These are phyloP conservation scores for Spea bombifrons DNA, from an alignment of 2,113 vertebrate species.

Conservation along the genomic window DNA sequence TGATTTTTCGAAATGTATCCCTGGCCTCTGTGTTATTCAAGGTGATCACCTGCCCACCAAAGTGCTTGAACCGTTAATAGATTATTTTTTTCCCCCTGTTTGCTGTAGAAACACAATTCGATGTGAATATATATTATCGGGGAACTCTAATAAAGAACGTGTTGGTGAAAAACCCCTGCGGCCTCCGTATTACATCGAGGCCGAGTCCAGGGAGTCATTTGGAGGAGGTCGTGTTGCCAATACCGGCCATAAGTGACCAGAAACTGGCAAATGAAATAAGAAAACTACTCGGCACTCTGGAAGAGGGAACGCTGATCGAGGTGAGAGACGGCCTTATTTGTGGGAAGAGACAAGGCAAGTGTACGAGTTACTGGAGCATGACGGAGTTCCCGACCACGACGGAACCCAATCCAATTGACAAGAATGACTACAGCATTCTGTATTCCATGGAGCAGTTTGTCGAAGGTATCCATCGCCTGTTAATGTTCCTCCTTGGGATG, in stretches of 20 bases:
- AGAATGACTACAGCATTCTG: slow-evolving; percentile 52
- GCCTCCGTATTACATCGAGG: slow-evolving; percentile 65
- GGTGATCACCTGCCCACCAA: background rate
- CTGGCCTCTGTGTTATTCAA: too few species aligned
- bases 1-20: too few species aligned
- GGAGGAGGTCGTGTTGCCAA: slow-evolving; percentile 66
- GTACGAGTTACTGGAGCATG: slow-evolving; percentile 53
- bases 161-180: slow-evolving; percentile 60
- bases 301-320: slow-evolving; percentile 65
- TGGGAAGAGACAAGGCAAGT: slow-evolving; percentile 52
- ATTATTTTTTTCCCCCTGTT: background rate
- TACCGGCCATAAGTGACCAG: slow-evolving; percentile 56
- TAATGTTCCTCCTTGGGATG: too few species aligned
- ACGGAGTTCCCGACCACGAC: slow-evolving; percentile 45
- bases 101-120: slow-evolving; percentile 70
- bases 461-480: too few species aligned
- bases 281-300: slow-evolving; percentile 66
- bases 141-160: slow-evolving; percentile 67
- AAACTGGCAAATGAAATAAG: slow-evolving; percentile 57
- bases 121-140: slow-evolving; percentile 71
- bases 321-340: slow-evolving; percentile 52
- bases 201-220: slow-evolving; percentile 41
- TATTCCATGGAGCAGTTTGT: slow-evolving; percentile 65
- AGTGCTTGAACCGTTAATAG: background rate
- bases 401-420: slow-evolving; percentile 62